phyloP scores from a whole-genome alignment of 2,888 invertebrate genomes.

The Empis stercorea region DNA sequence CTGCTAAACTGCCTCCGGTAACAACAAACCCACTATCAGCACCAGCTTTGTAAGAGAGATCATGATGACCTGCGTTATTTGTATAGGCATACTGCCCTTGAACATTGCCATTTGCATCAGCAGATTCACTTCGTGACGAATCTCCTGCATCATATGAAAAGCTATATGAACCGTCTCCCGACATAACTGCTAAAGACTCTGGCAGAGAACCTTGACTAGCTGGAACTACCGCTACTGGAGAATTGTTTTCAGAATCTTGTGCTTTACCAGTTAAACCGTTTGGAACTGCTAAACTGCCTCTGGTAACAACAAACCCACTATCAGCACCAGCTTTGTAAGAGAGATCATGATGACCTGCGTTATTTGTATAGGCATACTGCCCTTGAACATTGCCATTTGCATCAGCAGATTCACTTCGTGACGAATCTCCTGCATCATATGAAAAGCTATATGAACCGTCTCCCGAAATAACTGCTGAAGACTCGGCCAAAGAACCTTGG shows the following conservation, averaged over 20 bases:
- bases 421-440: conserved; percentile 23
- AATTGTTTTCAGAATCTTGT: no score
- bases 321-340: conserved; percentile 59
- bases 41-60: conserved; percentile 60
- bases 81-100: conserved; percentile 52
- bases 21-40: conserved; percentile 51
- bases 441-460: conserved; percentile 20
- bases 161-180: conserved; percentile 12
- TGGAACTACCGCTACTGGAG: no score
- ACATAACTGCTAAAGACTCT: no score
- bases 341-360: conserved; percentile 58
- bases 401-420: conserved; percentile 28
- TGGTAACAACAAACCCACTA: conserved; percentile 45
- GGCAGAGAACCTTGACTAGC: no score
- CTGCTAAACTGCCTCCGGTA: conserved; percentile 29
- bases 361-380: conserved; percentile 54
- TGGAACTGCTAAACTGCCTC: conserved; percentile 25
- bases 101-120: conserved; percentile 27
- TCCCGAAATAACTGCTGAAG: no score
- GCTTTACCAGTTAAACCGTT: no score
- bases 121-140: conserved; percentile 26
- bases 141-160: conserved; percentile 26
- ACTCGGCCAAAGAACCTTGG: no score
- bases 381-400: conserved; percentile 35
- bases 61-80: conserved; percentile 59